Evolutionary conservation across 2,888 invertebrate species (phyloP).

Genomic region (Bimastos eiseni): DNA sequence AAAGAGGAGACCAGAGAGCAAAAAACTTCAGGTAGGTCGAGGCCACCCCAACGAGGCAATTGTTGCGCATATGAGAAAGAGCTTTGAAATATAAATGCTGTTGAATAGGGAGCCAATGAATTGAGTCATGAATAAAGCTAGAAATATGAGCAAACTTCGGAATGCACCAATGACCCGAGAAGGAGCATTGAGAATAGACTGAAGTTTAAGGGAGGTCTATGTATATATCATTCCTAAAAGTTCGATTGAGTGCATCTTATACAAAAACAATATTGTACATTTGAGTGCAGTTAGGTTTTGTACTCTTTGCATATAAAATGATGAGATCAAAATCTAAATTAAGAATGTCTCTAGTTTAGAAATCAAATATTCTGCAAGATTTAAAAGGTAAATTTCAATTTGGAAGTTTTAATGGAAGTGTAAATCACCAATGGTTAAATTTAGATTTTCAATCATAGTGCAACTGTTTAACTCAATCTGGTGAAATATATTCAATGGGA

Average conservation of each 20-base stretch:
- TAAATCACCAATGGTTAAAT: background rate
- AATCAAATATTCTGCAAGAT: background rate
- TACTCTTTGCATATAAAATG: background rate
- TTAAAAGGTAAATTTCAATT: background rate
- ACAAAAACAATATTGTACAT: background rate
- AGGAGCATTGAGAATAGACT: too few relatives aligned
- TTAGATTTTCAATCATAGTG: background rate
- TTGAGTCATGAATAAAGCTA: too few relatives aligned
- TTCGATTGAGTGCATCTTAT: background rate
- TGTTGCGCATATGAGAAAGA: too few relatives aligned
- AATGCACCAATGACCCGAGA: too few relatives aligned
- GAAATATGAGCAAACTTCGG: too few relatives aligned
- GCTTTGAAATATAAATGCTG: too few relatives aligned
- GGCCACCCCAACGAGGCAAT: too few relatives aligned
- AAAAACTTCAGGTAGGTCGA: too few relatives aligned
- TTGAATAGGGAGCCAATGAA: too few relatives aligned
- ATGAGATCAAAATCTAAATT: background rate
- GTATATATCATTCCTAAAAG: too few relatives aligned
- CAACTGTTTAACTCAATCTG: background rate
- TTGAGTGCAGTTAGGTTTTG: background rate
- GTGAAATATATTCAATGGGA: background rate
- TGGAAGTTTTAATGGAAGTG: background rate
- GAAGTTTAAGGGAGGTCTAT: too few relatives aligned
- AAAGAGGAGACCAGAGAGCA: too few relatives aligned
- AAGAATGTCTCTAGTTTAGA: background rate